Percentiles rank a stretch among this genome's conserved stretches.
These are phyloP conservation scores for Elymnias hypermnestra DNA, from an alignment of 1,140 invertebrate species.

Conservation along the genomic window DNA sequence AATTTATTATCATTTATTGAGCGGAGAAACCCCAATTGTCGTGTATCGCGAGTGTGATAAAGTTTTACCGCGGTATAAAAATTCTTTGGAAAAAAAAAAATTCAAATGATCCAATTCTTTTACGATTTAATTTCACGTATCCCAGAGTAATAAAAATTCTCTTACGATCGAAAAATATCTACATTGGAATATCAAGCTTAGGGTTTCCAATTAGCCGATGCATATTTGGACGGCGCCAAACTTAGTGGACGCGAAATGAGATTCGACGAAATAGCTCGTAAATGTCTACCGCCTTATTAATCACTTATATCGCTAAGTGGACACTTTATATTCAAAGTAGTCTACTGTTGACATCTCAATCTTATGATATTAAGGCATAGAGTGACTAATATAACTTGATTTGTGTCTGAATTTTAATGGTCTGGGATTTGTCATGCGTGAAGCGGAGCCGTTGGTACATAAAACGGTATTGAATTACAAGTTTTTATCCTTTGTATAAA, in stretches of 20 bases:
- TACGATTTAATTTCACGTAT: constrained; percentile 24
- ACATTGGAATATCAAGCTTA: constrained; percentile 7
- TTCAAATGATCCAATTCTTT: constrained; percentile 14
- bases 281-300: constrained; percentile 45
- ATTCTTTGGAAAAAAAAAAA: constrained; percentile 6
- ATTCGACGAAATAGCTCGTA: constrained; percentile 40
- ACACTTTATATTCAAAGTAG: constrained; percentile 53
- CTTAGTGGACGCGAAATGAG: constrained; percentile 25
- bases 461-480: background rate
- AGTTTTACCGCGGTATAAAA: constrained; percentile 2
- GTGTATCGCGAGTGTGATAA: background rate
- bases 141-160: constrained; percentile 20
- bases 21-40: background rate
- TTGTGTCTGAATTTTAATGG: constrained; percentile 16
- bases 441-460: background rate
- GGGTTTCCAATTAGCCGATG: constrained; percentile 14
- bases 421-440: constrained; percentile 11
- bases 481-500: background rate
- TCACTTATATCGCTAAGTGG: constrained; percentile 44
- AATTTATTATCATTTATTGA: background rate
- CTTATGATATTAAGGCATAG: constrained; percentile 30
- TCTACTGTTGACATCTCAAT: constrained; percentile 58
- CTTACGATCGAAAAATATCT: constrained; percentile 13
- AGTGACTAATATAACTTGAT: constrained; percentile 26
- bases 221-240: constrained; percentile 29